Conservation (phyloP, 1,140 invertebrate genomes). For the Danaus melanippus region DNA sequence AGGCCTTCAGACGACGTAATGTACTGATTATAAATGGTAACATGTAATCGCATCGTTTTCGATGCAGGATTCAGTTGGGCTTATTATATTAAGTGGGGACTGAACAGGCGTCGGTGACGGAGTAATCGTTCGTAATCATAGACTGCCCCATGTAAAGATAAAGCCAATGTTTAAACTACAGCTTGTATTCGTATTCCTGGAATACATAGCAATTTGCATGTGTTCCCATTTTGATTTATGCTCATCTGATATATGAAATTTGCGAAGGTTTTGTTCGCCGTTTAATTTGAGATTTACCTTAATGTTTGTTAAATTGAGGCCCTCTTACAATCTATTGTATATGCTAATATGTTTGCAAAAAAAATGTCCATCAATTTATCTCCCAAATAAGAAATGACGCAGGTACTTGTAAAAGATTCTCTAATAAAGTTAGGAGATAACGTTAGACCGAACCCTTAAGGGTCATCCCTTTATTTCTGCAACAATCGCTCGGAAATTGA, state of each 20-base stretch:
- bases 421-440: conserved; percentile 65
- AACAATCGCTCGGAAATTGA: conserved; percentile 70
- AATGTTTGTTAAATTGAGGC: too few species aligned
- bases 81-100: conserved; percentile 69
- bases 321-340: too few species aligned
- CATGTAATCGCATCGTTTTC: conserved; percentile 67
- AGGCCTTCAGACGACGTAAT: conserved; percentile 40
- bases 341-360: too few species aligned
- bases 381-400: conserved; percentile 30
- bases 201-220: too few species aligned
- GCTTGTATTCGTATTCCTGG: conserved; percentile 6
- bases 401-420: conserved; percentile 40
- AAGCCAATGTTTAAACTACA: conserved; percentile 19
- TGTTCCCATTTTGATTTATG: too few species aligned
- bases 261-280: too few species aligned
- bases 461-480: conserved; percentile 71
- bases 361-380: conserved; percentile 5
- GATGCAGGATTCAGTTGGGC: conserved; percentile 57
- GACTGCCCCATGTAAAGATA: conserved; percentile 26
- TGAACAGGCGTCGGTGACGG: conserved; percentile 55
- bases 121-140: conserved; percentile 62
- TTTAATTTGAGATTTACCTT: too few species aligned
- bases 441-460: conserved; percentile 54
- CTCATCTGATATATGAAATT: too few species aligned
- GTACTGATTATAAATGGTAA: conserved; percentile 65